Base-by-base conservation (phyloP, 2,113 vertebrate species). In the Zapornia atra region DNA sequence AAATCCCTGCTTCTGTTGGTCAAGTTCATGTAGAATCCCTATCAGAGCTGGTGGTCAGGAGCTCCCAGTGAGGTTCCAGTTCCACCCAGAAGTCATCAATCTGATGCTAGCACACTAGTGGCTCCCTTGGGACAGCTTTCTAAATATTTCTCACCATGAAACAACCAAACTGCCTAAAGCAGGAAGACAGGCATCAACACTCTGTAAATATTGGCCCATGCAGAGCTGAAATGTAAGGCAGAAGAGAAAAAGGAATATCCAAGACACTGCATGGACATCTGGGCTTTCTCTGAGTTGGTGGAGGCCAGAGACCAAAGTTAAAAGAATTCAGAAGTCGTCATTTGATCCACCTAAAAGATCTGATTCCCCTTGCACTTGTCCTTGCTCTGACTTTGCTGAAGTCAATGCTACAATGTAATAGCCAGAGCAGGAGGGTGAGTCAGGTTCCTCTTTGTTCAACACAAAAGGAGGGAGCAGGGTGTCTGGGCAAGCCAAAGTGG, bases 31-130 rank as follows among this genome's bases (percentile, higher is more conserved):
- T n/a, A 82, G 36, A 85, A 82, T 63, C 34, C 31, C 40, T 16
- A 9, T 57, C 70, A 51, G 16, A 79, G n/a, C 5, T 51, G 48
- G 13, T 65, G 64, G 14, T 56, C 57, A 44, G 38, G 28, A 60
- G 36, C 31, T 73, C 29, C 48, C 80, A 73, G 13, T 25, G 46
- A 26, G 63, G 26, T 60, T 71, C 48, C 81, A 78, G 18, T 64
- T 63, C 29, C 46, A 81, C 28, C 46, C 64, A 84, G 64, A 90
- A 90, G 14, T 33, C 5, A 4, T 20, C 72, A 71, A 20, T 56
- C 53, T 28, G 50, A 60, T 1, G 6, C 34, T 24, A 22, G 4
- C 19, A 42, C 17, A 34, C n/a, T 48, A 61, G 25, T 22, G 0
- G 0, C 29, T 93, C 61, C 36, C 25, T 57, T 48, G 25, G 34